Evolutionary conservation across 2,888 invertebrate genomes (phyloP).

Genomic region (Yponomeuta malinellus): DNA sequence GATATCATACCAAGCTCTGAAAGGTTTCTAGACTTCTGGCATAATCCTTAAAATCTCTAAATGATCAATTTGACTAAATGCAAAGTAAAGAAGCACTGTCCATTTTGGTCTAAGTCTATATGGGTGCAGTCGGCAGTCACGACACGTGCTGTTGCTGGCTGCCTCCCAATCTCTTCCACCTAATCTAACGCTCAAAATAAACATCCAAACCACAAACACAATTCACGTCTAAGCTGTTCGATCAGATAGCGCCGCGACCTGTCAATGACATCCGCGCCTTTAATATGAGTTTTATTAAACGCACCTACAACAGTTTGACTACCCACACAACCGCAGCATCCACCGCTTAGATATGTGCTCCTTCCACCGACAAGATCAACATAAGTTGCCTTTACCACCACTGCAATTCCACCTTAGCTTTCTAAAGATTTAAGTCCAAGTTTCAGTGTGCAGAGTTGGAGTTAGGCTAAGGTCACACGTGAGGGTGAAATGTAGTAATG

Average conservation of each 20-base stretch:
- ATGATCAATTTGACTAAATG: too few species aligned
- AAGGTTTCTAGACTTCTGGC: too few species aligned
- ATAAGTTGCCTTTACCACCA: slow-evolving; percentile 24
- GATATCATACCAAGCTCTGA: too few species aligned
- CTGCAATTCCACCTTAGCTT: slow-evolving; percentile 24
- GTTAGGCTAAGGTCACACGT: slow-evolving; percentile 19
- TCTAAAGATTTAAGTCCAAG: slow-evolving; percentile 25
- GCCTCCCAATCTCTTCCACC: too few species aligned
- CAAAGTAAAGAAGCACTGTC: too few species aligned
- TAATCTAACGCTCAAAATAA: not conserved
- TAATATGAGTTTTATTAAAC: slow-evolving; percentile 71
- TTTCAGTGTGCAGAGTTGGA: slow-evolving; percentile 23
- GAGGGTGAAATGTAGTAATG: slow-evolving; percentile 50
- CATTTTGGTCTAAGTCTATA: too few species aligned
- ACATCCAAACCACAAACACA: slow-evolving; percentile 5
- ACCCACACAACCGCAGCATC: slow-evolving; percentile 57
- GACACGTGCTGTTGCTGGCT: too few species aligned
- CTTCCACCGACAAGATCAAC: not conserved
- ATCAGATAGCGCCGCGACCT: slow-evolving; percentile 28
- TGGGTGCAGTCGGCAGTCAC: too few species aligned
- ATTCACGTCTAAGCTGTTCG: not conserved
- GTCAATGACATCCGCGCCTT: slow-evolving; percentile 58
- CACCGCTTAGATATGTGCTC: slow-evolving; percentile 34
- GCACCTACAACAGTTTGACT: slow-evolving; percentile 58
- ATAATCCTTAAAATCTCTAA: too few species aligned